Percentiles rank a stretch among this genome's conserved stretches.
These are phyloP conservation scores for Tineola bisselliella DNA, from an alignment of 2,888 invertebrate species.

Conservation along the genomic window DNA sequence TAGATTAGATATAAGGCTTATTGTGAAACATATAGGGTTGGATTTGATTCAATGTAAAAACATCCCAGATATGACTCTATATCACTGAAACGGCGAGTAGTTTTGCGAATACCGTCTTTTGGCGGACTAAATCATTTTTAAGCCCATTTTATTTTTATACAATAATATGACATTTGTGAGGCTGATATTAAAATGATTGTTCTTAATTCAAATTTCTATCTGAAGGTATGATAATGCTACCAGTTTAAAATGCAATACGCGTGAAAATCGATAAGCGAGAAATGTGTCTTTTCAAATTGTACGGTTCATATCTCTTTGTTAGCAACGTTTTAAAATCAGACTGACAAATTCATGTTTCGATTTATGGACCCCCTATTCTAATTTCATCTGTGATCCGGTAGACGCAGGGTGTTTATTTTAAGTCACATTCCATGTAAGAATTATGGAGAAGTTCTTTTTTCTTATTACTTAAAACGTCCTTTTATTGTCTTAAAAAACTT, in stretches of 20 bases:
- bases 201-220: too few species aligned
- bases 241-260: too few species aligned
- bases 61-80: background rate
- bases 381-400: background rate
- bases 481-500: too few species aligned
- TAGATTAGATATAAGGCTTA: background rate
- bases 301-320: too few species aligned
- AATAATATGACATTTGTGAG: background rate
- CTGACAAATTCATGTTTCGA: too few species aligned
- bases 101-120: background rate
- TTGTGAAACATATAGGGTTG: background rate
- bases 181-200: background rate
- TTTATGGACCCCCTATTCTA: background rate
- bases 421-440: background rate
- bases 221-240: too few species aligned
- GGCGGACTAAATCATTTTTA: background rate
- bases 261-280: too few species aligned
- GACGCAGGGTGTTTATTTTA: slow-evolving; percentile 3
- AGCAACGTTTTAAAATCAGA: too few species aligned
- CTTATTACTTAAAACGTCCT: too few species aligned
- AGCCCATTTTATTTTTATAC: background rate
- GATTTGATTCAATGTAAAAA: background rate
- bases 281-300: too few species aligned
- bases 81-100: background rate
- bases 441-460: background rate